Evolutionary conservation across 1,140 invertebrate genomes (phyloP).

Genomic region (Leptinotarsa texana): DNA sequence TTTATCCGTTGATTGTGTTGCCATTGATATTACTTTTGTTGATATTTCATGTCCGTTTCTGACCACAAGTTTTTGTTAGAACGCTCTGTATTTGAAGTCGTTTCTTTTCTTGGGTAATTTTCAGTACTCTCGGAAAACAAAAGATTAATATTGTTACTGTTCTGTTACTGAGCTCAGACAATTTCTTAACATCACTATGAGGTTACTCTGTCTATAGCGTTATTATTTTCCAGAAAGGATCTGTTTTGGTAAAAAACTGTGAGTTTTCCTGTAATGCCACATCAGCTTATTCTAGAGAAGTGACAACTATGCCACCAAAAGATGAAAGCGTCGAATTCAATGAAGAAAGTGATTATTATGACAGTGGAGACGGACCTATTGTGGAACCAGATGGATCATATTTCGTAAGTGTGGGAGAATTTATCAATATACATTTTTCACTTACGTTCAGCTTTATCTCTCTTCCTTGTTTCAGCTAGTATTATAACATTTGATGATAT

Average conservation of each 20-base stretch:
- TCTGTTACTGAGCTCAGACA: too few relatives aligned
- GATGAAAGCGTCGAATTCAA: slow-evolving; percentile 42
- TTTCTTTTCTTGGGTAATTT: too few relatives aligned
- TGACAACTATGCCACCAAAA: slow-evolving; percentile 36
- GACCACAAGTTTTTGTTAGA: too few relatives aligned
- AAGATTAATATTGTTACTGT: too few relatives aligned
- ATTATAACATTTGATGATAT: background rate
- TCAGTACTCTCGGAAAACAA: too few relatives aligned
- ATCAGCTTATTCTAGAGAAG: slow-evolving; percentile 47
- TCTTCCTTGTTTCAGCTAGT: background rate
- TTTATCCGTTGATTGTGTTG: too few relatives aligned
- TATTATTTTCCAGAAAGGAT: slow-evolving; percentile 53
- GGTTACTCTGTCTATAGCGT: background rate
- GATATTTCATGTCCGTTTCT: too few relatives aligned
- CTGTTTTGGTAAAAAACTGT: slow-evolving; percentile 61
- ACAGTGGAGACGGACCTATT: background rate
- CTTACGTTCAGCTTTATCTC: background rate
- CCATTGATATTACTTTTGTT: too few relatives aligned
- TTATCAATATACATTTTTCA: too few relatives aligned
- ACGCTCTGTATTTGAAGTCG: too few relatives aligned
- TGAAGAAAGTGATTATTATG: slow-evolving; percentile 30
- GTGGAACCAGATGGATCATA: background rate
- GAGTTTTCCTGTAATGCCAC: slow-evolving; percentile 62
- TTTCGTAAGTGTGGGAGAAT: background rate
- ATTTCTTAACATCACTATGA: too few relatives aligned